Conservation (phyloP, 2,113 vertebrate genomes). For the Oreochromis niloticus region DNA sequence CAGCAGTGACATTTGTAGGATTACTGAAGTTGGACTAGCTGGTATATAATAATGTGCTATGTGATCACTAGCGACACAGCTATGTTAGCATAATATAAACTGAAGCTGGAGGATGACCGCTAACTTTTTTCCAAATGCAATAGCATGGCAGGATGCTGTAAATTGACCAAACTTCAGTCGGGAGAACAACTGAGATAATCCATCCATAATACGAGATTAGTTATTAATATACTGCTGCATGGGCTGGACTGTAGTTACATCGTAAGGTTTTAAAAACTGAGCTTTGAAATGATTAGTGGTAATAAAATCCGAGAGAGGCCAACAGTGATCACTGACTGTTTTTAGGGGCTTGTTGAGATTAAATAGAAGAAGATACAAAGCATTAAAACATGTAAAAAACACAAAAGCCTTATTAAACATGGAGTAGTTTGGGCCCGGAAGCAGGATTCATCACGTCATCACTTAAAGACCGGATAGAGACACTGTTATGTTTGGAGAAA, state of each 20-base stretch:
- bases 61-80: rapidly evolving
- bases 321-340: not conserved
- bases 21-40: not conserved
- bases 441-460: not conserved
- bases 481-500: not conserved
- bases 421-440: too few relatives aligned
- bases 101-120: not conserved
- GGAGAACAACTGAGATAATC: not conserved
- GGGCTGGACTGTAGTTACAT: not conserved
- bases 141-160: not conserved
- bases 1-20: not conserved
- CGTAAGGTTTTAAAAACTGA: not conserved
- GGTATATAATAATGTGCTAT: not conserved
- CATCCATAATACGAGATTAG: not conserved
- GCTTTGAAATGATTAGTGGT: not conserved
- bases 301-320: not conserved
- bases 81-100: not conserved
- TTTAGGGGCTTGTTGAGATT: too few relatives aligned
- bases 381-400: too few relatives aligned
- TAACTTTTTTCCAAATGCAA: not conserved
- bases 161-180: rapidly evolving
- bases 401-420: too few relatives aligned
- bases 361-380: too few relatives aligned
- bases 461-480: rapidly evolving
- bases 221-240: too few relatives aligned